These are phyloP conservation scores for Ara ararauna DNA, from an alignment of 2,797 vertebrate genomes.

Conservation along the genomic window DNA sequence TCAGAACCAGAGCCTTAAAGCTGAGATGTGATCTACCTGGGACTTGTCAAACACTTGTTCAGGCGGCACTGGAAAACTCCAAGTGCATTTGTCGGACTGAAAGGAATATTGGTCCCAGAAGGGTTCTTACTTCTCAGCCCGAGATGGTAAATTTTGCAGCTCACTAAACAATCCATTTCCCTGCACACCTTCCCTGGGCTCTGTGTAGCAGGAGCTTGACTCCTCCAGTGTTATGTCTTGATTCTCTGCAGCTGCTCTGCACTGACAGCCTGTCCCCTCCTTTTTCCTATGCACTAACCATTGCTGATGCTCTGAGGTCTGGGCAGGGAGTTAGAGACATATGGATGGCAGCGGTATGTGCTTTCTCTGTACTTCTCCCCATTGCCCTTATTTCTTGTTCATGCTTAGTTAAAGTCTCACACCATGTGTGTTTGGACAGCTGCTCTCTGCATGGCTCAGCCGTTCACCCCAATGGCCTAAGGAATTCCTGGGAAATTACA, in stretches of 20 bases:
- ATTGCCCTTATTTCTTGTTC: constrained; percentile 6
- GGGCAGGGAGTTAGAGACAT: neutral
- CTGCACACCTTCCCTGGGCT: neutral
- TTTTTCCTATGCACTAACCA: neutral
- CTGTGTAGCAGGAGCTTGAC: neutral
- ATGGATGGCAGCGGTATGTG: neutral
- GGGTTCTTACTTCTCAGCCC: neutral
- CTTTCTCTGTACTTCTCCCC: neutral
- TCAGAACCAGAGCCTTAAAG: neutral
- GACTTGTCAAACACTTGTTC: neutral
- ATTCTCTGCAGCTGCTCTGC: neutral
- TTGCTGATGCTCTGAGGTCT: neutral
- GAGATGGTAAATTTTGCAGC: constrained; percentile 7
- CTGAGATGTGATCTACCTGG: neutral
- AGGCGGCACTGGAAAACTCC: neutral
- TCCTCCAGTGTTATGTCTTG: neutral
- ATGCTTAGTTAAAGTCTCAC: constrained; percentile 31
- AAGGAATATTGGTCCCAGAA: constrained; percentile 2
- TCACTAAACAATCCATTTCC: neutral
- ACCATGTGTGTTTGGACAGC: constrained; percentile 38
- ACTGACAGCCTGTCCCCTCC: neutral
- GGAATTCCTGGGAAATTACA: constrained; percentile 47
- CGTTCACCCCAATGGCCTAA: neutral
- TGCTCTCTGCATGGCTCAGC: constrained; percentile 20
- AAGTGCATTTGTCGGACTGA: neutral